Conservation (phyloP, 2,113 vertebrate species). For the Alethe diademata region DNA sequence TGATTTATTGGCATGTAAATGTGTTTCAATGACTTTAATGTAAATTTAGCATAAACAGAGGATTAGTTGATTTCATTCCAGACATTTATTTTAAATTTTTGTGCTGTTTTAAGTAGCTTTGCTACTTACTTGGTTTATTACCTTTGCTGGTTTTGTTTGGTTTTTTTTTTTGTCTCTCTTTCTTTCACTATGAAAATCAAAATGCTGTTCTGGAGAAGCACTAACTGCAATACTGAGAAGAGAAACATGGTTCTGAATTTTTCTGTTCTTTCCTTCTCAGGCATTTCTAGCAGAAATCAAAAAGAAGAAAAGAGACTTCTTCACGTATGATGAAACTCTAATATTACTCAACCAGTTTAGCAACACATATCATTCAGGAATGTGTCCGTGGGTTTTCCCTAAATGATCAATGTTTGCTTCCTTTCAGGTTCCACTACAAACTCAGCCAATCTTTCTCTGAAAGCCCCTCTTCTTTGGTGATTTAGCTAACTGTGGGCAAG, state of each 20-base stretch:
- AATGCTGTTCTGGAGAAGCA: background rate
- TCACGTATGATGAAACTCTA: background rate
- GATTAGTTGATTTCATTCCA: background rate
- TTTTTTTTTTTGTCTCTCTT: no score
- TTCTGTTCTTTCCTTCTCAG: background rate
- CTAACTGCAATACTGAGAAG: background rate
- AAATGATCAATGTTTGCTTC: background rate
- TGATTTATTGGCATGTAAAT: conserved; percentile 4
- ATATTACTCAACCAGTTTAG: background rate
- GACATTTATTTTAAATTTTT: background rate
- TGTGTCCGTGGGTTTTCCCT: background rate
- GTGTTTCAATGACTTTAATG: background rate
- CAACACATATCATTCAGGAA: background rate
- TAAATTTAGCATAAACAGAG: background rate
- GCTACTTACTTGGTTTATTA: background rate
- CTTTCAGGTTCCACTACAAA: background rate
- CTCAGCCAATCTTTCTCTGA: background rate
- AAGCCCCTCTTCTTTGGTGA: background rate
- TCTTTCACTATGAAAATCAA: background rate
- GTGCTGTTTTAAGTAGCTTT: background rate
- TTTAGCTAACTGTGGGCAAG: background rate
- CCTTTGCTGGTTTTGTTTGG: background rate
- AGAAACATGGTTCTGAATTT: background rate
- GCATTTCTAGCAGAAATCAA: background rate
- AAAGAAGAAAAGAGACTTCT: background rate